Conservation (phyloP, 1,140 invertebrate species). For the Dendroctonus valens region DNA sequence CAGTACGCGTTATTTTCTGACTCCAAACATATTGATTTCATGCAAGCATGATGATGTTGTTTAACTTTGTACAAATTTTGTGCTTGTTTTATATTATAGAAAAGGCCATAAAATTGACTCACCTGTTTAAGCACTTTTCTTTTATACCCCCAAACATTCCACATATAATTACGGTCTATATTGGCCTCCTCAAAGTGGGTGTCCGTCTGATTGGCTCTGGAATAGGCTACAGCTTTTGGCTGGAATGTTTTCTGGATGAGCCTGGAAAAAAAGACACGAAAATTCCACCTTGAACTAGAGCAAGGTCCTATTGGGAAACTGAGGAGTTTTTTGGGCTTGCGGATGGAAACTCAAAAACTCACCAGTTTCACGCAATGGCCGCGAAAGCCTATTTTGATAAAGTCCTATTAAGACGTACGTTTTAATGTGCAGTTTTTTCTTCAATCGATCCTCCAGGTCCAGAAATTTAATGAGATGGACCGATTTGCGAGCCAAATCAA, state of each 20-base stretch:
- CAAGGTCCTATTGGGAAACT: conserved; percentile 56
- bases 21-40: no score
- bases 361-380: no score
- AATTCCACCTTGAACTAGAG: no score
- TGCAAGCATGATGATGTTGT: no score
- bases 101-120: no score
- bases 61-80: no score
- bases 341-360: no score
- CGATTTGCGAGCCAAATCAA: background rate
- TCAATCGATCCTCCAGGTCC: background rate
- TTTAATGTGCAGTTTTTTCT: background rate
- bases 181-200: conserved; percentile 63
- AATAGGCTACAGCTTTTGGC: conserved; percentile 48
- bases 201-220: conserved; percentile 69
- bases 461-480: background rate
- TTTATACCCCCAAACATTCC: conserved; percentile 74
- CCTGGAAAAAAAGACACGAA: conserved; percentile 9
- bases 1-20: no score
- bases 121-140: conserved; percentile 40
- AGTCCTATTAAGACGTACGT: background rate
- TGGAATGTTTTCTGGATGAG: conserved; percentile 21
- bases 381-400: no score
- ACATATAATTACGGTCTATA: conserved; percentile 67
- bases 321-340: conserved; percentile 50
- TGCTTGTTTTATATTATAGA: no score